Percentiles rank a stretch among this genome's conserved stretches.
Conservation (phyloP, 2,113 vertebrate species). For the Tricholaema leucomelas region DNA sequence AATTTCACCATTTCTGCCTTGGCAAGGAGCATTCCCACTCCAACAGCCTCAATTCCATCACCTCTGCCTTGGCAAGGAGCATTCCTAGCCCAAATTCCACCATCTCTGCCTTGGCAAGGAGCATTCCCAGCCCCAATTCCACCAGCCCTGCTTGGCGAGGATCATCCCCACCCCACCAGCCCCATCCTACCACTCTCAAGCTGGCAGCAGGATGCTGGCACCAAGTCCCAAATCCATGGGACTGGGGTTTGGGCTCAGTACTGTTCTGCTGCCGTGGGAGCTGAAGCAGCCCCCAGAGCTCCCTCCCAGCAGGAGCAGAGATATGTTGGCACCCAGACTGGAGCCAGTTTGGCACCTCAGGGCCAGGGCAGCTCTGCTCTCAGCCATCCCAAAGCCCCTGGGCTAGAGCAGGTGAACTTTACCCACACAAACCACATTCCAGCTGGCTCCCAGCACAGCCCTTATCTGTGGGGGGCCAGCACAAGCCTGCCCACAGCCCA, state of each 20-base stretch:
- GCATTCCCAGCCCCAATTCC: background rate
- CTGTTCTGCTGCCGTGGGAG: background rate
- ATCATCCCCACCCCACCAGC: background rate
- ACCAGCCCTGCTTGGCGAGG: background rate
- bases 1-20: background rate
- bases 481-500: rapidly evolving
- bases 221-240: rapidly evolving
- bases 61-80: too few relatives aligned
- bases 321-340: background rate
- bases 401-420: background rate
- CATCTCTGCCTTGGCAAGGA: background rate
- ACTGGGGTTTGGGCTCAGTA: background rate
- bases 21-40: background rate
- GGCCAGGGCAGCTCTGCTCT: background rate
- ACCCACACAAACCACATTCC: background rate
- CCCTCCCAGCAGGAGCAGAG: background rate
- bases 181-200: rapidly evolving
- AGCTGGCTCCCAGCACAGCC: background rate
- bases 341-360: background rate
- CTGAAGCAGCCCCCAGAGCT: background rate
- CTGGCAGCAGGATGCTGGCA: background rate
- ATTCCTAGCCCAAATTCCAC: too few relatives aligned
- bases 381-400: background rate
- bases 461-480: background rate
- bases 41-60: too few relatives aligned